Conservation (phyloP, 2,888 invertebrate species). For the Lycia hirtaria region DNA sequence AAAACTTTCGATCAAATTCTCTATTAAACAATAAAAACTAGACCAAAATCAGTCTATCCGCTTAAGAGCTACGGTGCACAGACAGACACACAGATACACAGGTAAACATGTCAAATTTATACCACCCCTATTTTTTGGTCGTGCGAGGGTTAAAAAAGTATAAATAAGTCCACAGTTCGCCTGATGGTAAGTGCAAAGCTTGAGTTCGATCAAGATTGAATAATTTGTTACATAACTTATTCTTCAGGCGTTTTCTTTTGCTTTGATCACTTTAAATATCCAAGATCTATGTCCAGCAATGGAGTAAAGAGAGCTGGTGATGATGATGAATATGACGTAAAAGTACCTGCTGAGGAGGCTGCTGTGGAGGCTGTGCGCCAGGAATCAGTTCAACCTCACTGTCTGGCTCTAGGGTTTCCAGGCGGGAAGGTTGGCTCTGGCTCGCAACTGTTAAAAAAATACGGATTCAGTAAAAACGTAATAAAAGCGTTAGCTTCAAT, state of each 20-base stretch:
- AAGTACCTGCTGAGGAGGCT: conserved; percentile 73
- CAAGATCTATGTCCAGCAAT: not conserved
- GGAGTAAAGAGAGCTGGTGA: not conserved
- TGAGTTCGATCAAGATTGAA: not conserved
- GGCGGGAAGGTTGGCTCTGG: conserved; percentile 51
- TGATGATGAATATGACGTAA: not conserved
- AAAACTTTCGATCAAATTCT: too few species aligned
- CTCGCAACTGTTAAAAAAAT: conserved; percentile 28
- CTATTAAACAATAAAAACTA: too few species aligned
- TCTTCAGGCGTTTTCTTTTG: not conserved
- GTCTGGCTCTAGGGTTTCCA: conserved; percentile 76
- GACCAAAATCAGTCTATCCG: too few species aligned
- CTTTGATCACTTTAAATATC: too few species aligned
- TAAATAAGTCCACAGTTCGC: not conserved
- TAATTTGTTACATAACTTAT: not conserved
- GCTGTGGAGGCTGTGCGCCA: conserved; percentile 73
- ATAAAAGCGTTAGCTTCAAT: too few species aligned
- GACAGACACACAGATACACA: too few species aligned
- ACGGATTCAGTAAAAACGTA: too few species aligned
- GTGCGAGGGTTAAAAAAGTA: too few species aligned
- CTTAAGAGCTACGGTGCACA: too few species aligned
- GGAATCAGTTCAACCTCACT: conserved; percentile 79
- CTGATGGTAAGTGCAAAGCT: not conserved
- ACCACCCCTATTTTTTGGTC: too few species aligned
- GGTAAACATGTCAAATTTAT: too few species aligned